These are phyloP conservation scores for Leptonema lineaticorne DNA, from an alignment of 1,140 invertebrate genomes.

Conservation along the genomic window DNA sequence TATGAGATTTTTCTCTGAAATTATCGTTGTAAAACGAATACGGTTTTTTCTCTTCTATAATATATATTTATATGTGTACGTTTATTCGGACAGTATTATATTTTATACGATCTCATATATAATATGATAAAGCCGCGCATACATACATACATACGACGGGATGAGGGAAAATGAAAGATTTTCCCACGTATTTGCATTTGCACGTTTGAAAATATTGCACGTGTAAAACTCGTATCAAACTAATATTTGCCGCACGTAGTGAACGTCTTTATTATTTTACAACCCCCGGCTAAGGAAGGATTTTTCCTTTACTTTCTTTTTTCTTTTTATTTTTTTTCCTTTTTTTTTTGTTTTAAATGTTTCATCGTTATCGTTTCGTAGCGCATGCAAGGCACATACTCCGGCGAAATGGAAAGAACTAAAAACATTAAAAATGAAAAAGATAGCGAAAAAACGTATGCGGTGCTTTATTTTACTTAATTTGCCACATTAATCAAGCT, in stretches of 20 bases:
- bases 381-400: no score
- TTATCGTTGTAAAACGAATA: no score
- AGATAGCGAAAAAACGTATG: background rate
- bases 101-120: background rate
- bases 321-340: background rate
- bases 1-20: no score
- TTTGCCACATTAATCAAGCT: background rate
- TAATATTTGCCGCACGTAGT: slow-evolving; percentile 14
- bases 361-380: no score
- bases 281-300: background rate
- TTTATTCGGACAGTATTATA: background rate
- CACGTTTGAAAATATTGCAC: background rate
- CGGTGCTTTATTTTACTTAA: slow-evolving; percentile 8
- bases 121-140: background rate
- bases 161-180: no score
- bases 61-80: background rate
- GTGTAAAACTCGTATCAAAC: background rate
- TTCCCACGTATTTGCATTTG: background rate
- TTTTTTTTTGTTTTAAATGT: slow-evolving; percentile 2
- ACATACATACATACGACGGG: background rate
- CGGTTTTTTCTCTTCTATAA: background rate
- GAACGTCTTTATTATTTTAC: slow-evolving; percentile 16
- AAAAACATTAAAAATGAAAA: background rate
- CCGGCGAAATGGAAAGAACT: no score
- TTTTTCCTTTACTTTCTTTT: background rate